Evolutionary conservation across 92 coral and sea anemone genomes (phyloP), one percentile per base, ranked within the genome.

Genomic region (Palythoa grandiflora): DNA sequence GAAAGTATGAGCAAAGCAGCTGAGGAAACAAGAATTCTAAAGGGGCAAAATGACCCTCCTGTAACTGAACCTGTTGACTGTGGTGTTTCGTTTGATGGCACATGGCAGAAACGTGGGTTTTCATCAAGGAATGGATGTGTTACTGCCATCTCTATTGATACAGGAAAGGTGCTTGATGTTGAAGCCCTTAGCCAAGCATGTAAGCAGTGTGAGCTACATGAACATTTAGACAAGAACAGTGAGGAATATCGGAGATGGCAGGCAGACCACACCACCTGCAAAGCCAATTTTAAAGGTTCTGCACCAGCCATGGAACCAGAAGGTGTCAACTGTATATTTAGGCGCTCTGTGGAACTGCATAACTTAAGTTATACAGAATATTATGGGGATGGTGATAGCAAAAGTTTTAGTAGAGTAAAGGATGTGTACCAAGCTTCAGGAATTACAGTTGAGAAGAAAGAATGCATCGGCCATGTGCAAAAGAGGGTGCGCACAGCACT

Each of bases 61-160:
- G 79, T n/a, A 55, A 78, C 51, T 84, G 60, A 47, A 79, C 70
- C 28, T 28, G 28, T 86, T 86, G 92, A 84, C 78, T 78, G 38
- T 85, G 85, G 28, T 28, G 28, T 28, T 70, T 86, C 92, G 9
- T 85, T 89, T 71, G 90, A 90, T 86, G 92, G 87, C 38, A 90
- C 92, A 2, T 86, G 90, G 87, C 90, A 85, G 61, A 72, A 73
- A 55, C 38, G 88, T 15, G 91, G 87, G 35, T 75, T 19, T 70
- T 83, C 84, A 40, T 84, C 80, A 48, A 54, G 60, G 38, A 70
- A 70, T n/a, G 74, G 74, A 20, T 70, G 74, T 70, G 74, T 70
- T 9, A 1, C 38, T 19, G 74, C 74, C 36, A 70, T 70, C 38
- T 70, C 38, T 20, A 70, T n/a, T 28, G 74, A 70, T 20, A 70